phyloP scores from a whole-genome alignment of 2,113 vertebrate genomes.

The Ammodytes marinus region DNA sequence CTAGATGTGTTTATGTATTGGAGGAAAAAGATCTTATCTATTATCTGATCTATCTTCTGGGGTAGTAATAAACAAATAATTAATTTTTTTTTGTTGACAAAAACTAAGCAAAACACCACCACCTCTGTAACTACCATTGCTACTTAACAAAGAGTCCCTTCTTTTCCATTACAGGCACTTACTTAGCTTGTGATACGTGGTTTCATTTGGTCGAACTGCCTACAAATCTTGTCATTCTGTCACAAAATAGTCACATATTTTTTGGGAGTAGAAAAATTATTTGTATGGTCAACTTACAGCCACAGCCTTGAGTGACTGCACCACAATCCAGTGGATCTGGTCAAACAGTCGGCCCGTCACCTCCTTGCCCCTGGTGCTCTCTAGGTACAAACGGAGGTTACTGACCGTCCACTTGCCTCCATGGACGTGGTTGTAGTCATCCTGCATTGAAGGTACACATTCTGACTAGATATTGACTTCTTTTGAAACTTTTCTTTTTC shows the following conservation, averaged over 20 bases:
- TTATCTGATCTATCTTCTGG: too few species aligned
- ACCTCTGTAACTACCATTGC: too few species aligned
- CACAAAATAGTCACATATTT: not conserved
- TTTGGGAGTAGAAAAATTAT: too few species aligned
- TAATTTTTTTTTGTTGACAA: too few species aligned
- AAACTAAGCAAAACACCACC: too few species aligned
- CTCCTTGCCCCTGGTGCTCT: conserved; percentile 95
- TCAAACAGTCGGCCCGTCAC: conserved; percentile 95
- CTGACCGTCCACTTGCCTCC: conserved; percentile 98
- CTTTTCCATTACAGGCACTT: not conserved
- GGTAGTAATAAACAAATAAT: too few species aligned
- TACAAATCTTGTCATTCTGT: not conserved
- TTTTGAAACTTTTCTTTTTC: not conserved
- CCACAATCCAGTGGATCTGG: conserved; percentile 98
- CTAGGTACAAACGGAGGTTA: conserved; percentile 95
- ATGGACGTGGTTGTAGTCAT: conserved; percentile 98
- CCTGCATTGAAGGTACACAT: conserved; percentile 83
- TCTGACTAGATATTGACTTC: not conserved
- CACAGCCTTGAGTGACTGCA: conserved; percentile 97
- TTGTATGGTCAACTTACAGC: conserved; percentile 86
- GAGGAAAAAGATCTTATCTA: too few species aligned
- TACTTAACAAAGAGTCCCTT: not conserved
- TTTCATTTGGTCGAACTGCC: not conserved
- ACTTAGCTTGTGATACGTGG: not conserved
- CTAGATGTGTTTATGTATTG: too few species aligned